phyloP scores from a whole-genome alignment of 1,140 invertebrate genomes.

The Drosophila rhopaloa region DNA sequence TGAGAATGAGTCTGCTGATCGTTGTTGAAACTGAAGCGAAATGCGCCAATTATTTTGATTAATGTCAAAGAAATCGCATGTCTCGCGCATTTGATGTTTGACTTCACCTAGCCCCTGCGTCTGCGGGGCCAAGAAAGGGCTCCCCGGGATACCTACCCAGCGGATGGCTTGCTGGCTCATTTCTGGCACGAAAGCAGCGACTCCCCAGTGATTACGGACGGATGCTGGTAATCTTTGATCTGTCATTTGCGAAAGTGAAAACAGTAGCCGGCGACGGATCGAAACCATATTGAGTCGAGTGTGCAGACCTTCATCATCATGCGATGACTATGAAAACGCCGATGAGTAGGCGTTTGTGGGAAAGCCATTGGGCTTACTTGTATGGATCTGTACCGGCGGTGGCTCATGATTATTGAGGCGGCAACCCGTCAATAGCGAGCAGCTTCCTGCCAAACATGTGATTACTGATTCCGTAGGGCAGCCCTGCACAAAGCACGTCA shows the following conservation, averaged over 20 bases:
- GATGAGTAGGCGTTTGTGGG: slow-evolving; percentile 73
- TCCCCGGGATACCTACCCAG: slow-evolving; percentile 21
- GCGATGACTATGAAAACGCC: slow-evolving; percentile 12
- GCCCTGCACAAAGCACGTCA: slow-evolving; percentile 30
- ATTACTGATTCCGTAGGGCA: slow-evolving; percentile 54
- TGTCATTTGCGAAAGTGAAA: slow-evolving; percentile 68
- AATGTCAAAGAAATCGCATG: slow-evolving; percentile 83
- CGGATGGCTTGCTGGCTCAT: slow-evolving; percentile 20
- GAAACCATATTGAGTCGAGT: slow-evolving; percentile 1
- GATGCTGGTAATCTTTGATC: slow-evolving; percentile 69
- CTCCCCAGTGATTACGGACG: slow-evolving; percentile 53
- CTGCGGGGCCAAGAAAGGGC: slow-evolving; percentile 1
- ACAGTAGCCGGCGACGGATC: slow-evolving; percentile 28
- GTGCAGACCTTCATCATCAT: neutral
- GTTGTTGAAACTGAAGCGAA: slow-evolving; percentile 69
- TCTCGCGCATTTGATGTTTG: slow-evolving; percentile 75
- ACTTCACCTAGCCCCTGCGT: slow-evolving; percentile 8
- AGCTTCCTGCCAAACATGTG: slow-evolving; percentile 64
- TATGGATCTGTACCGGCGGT: slow-evolving; percentile 7
- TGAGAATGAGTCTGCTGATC: slow-evolving; percentile 78
- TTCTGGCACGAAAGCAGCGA: slow-evolving; percentile 65
- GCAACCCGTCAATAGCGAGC: slow-evolving; percentile 23
- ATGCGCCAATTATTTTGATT: slow-evolving; percentile 83
- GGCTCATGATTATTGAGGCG: slow-evolving; percentile 30
- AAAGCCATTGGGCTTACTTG: slow-evolving; percentile 30